phyloP scores from a whole-genome alignment of 2,113 vertebrate species.

The Cinclus cinclus region DNA sequence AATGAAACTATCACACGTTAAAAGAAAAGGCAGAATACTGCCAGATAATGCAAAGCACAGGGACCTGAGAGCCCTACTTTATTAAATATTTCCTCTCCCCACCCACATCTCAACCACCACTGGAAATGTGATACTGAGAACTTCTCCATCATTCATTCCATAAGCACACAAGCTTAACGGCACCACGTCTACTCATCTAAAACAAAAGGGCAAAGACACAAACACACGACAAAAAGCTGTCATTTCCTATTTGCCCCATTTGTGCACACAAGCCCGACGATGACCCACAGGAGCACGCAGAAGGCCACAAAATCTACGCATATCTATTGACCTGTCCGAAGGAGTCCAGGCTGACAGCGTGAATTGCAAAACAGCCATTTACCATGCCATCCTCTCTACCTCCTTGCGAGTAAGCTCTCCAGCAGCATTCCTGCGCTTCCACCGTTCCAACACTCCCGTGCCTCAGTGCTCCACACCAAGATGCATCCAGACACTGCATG shows the following conservation, averaged over 20 bases:
- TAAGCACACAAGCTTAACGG: neutral
- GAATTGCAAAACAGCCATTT: neutral
- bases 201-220: neutral
- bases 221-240: neutral
- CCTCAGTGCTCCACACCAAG: neutral
- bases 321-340: neutral
- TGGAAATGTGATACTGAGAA: neutral
- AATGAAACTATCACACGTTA: neutral
- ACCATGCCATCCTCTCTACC: neutral
- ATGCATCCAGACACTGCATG: neutral
- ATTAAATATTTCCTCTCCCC: neutral
- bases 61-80: neutral
- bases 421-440: neutral
- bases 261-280: fast-evolving
- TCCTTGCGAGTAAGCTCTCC: neutral
- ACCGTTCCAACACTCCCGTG: neutral
- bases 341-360: neutral
- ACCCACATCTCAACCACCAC: neutral
- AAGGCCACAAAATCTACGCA: fast-evolving
- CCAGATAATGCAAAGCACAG: neutral
- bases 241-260: neutral
- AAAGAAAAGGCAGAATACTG: neutral
- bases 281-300: neutral
- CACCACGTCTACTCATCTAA: neutral
- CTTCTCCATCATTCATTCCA: neutral